Base-by-base conservation (phyloP, 2,797 vertebrate genomes). In the Xiphophorus birchmanni region DNA sequence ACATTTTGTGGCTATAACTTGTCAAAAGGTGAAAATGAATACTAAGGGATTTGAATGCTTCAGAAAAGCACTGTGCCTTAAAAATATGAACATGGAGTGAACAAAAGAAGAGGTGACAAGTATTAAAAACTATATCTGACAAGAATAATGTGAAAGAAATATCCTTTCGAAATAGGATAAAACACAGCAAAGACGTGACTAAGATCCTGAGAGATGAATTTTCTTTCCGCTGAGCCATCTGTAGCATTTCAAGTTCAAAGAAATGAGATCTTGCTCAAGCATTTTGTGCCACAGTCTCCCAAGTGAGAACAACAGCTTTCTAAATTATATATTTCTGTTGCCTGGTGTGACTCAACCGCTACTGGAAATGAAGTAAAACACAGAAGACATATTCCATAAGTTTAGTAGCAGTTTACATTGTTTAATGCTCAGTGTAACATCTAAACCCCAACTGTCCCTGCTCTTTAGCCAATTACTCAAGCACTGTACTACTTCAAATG, bases 321-420 rank as follows among this genome's bases (percentile, higher is more conserved):
- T 35, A 9, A 65, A 35, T 65, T 37, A 65, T 37, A 37, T 18
- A 37, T 37, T 65, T 9, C 54, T 86, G 82, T 72, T 79, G 73
- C 3, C 63, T 76, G 76, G 78, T 71, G 81, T 86, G 84, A 76
- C 84, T 82, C 84, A 77, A 58, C 76, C 77, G 54, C 74, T 88
- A 37, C 77, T 80, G 85, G 86, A 91, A 88, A 94, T 95, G 92
- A 90, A 80, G 88, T 89, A 82, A 91, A 90, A 88, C 91, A 84
- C 86, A 84, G 92, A 91, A 89, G 93, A 91, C 89, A 93, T 92
- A 92, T 85, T 88, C 86, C 89, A 87, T 93, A 90, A 91, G 87
- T 87, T 87, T 78, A 86, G 89, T 90, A 83, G 87, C 85, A 87
- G 86, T 90, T 88, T 88, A 84, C 84, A 84, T 87, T 84, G 89